phyloP scores from a whole-genome alignment of 2,113 vertebrate species.

The Dermatemys mawii region DNA sequence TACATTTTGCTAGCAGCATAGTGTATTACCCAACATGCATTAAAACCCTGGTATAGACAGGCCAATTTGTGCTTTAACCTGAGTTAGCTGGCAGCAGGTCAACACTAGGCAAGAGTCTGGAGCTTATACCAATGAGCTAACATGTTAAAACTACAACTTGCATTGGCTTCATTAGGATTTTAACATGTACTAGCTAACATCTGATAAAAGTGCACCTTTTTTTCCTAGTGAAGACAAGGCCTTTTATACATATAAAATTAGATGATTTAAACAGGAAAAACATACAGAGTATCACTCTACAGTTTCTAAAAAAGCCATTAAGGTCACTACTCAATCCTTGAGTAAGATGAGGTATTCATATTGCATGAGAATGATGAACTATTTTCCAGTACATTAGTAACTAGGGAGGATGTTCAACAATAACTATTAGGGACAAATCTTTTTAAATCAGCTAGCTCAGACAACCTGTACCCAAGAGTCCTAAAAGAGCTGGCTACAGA shows the following conservation, averaged over 20 bases:
- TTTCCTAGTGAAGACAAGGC: neutral
- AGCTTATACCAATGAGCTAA: neutral
- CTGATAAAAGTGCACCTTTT: neutral
- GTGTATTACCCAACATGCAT: no score
- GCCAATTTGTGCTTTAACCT: neutral
- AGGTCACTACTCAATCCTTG: neutral
- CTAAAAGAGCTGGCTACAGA: neutral
- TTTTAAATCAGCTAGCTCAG: neutral
- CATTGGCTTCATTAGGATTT: neutral
- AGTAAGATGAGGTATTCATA: neutral
- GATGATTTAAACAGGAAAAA: accelerated
- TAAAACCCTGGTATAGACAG: neutral
- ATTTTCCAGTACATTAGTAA: neutral
- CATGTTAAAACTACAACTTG: neutral
- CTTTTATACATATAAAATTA: neutral
- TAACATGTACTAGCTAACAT: neutral
- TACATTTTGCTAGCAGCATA: neutral
- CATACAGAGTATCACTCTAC: neutral
- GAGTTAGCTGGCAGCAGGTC: accelerated
- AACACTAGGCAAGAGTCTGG: neutral
- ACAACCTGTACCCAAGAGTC: neutral
- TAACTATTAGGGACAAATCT: neutral
- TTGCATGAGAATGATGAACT: neutral
- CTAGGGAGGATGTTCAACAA: neutral
- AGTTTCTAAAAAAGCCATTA: neutral